These are phyloP conservation scores for Oophaga pumilio DNA, from an alignment of 2,113 vertebrate genomes.

Conservation along the genomic window DNA sequence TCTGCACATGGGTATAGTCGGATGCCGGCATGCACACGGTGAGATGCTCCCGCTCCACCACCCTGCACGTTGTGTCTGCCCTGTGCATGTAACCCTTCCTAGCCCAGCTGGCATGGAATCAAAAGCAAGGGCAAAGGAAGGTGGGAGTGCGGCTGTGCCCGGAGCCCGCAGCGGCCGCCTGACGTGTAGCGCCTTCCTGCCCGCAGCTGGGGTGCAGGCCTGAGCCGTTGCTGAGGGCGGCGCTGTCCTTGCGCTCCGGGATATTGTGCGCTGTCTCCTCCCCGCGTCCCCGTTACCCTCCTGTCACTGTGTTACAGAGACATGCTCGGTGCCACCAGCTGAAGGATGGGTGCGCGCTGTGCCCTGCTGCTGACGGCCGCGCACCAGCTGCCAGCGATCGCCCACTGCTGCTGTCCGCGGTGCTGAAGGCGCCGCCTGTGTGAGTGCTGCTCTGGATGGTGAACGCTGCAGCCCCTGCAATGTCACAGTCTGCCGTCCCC, in stretches of 20 bases:
- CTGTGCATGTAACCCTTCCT: neutral
- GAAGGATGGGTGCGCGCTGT: constrained; percentile 49
- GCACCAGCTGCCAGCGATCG: neutral
- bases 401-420: constrained; percentile 40
- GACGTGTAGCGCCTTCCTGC: neutral
- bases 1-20: too few relatives aligned
- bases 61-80: neutral
- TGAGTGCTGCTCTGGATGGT: neutral
- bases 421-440: constrained; percentile 42
- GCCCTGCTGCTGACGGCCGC: constrained; percentile 47
- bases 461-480: constrained; percentile 16
- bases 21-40: neutral
- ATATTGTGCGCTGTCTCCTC: constrained; percentile 25
- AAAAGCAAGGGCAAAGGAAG: constrained; percentile 5
- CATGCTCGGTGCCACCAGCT: constrained; percentile 35
- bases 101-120: neutral
- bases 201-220: neutral
- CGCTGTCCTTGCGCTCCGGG: constrained; percentile 45
- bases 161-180: neutral
- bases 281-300: constrained; percentile 1
- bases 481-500: constrained; percentile 3
- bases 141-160: neutral
- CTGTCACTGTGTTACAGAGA: constrained; percentile 43
- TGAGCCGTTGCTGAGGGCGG: constrained; percentile 44
- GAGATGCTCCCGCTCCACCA: neutral